Percentiles rank a stretch among this genome's conserved stretches.
Conservation (phyloP, 2,797 vertebrate genomes). For the Chelonia mydas region DNA sequence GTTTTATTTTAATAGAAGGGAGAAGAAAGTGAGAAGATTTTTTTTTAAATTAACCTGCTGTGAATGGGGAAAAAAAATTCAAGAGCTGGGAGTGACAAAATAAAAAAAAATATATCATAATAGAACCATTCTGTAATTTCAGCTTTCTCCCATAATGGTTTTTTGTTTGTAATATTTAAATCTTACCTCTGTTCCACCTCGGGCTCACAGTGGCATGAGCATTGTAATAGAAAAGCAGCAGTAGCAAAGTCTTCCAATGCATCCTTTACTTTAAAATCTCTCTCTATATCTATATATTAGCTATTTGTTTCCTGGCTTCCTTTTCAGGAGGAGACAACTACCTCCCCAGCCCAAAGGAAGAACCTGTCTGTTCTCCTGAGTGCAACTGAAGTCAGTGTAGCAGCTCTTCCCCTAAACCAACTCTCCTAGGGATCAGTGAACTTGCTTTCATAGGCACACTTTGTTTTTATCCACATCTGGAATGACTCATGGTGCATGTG, state of each 20-base stretch:
- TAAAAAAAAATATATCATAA: not conserved
- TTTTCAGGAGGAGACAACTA: conserved; percentile 45
- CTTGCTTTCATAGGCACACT: conserved; percentile 80
- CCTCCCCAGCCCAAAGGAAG: conserved; percentile 42
- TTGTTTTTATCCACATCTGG: conserved; percentile 87
- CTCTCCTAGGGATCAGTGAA: conserved; percentile 79
- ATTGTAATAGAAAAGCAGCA: conserved; percentile 80
- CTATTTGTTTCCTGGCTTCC: not conserved
- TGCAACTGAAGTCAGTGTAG: conserved; percentile 47
- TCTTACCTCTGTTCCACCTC: conserved; percentile 85
- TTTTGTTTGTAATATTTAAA: conserved; percentile 33
- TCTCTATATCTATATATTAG: not conserved
- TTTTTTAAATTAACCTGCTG: not conserved
- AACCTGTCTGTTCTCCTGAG: conserved; percentile 58
- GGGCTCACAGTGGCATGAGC: conserved; percentile 72
- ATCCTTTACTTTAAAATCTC: conserved; percentile 62
- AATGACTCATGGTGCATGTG: conserved; percentile 86
- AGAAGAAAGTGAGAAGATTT: not conserved
- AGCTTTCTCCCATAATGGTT: conserved; percentile 18
- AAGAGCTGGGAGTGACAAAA: not conserved
- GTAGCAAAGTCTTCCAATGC: conserved; percentile 76
- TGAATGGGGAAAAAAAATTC: not conserved
- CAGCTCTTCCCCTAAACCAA: conserved; percentile 69
- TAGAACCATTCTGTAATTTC: not conserved
- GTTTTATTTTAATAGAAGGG: not conserved